Base-by-base conservation (phyloP, 1,140 invertebrate species). In the Meloidogyne hapla region DNA sequence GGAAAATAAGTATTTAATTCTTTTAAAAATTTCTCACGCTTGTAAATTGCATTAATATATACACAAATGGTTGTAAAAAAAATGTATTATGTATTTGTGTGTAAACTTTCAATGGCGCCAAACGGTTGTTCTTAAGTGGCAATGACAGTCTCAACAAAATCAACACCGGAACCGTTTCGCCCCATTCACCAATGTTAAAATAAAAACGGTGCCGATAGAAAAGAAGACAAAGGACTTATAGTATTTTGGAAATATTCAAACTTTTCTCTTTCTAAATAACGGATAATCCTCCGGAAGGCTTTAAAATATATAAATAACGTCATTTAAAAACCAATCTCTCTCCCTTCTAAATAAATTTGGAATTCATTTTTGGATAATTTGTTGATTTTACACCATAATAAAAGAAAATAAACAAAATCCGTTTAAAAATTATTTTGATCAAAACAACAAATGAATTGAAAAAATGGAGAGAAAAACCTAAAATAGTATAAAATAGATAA, bases 101-200 rank as follows among this genome's bases (percentile, higher is more conserved):
- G 48, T 56, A 56, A 56, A 56, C 18, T 56, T 56, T 56, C 48
- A 56, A 45, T 56, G 48, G 18, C 48, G 48, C 48, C 48, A 56
- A 56, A 56, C 48, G 48, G 48, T 56, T 56, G 48, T 56, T 56
- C 8, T 56, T 56, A 56, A 56, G 48, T 56, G 48, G 48, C 68
- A 61, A 45, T 69, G 28, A 26, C 5, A 45, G 28, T 28, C 23
- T 28, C 40, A 45, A 61, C 68, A 42, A 25, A 61, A 28, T 45
- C 68, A 69, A n/a, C 38, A 45, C 42, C 68, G 68, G 68, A 69
- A 69, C 68, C 42, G 68, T 69, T 61, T 45, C 68, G 68, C 68
- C 68, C n/a, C 68, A 69, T 69, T 69, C 40, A 69, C 45, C 68
- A 69, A 45, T 69, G 26, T 69, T 15, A 69, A 42, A 21, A 42